Evolutionary conservation across 92 coral and sea anemone genomes (phyloP).

Genomic region (Siderastrea siderea): DNA sequence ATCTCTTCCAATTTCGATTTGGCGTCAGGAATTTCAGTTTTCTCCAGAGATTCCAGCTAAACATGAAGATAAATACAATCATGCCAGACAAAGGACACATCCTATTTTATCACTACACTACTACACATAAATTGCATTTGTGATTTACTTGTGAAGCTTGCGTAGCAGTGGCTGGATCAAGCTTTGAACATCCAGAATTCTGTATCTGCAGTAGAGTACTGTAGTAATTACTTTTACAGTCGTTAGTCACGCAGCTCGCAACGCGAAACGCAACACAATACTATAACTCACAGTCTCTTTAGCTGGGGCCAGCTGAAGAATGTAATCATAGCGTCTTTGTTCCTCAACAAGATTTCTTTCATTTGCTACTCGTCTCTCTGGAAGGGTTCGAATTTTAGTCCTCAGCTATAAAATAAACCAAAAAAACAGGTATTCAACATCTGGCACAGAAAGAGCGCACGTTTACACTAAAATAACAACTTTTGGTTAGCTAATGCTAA

Average conservation of each 20-base stretch:
- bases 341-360: slow-evolving; percentile 70
- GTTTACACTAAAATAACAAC: neutral
- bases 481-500: neutral
- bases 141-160: too few relatives aligned
- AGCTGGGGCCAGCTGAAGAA: slow-evolving; percentile 85
- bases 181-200: too few relatives aligned
- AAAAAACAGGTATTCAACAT: neutral
- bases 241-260: neutral
- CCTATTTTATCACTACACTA: too few relatives aligned
- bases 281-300: slow-evolving; percentile 80
- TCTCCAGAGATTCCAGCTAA: slow-evolving; percentile 83
- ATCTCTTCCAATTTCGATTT: slow-evolving; percentile 65
- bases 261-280: neutral
- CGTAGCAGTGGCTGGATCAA: too few relatives aligned
- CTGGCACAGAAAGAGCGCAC: too few relatives aligned
- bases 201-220: too few relatives aligned
- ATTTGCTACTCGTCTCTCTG: slow-evolving; percentile 72
- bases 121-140: too few relatives aligned
- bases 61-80: neutral
- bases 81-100: neutral
- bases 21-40: slow-evolving; percentile 75
- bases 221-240: neutral
- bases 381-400: slow-evolving; percentile 81
- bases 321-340: slow-evolving; percentile 72
- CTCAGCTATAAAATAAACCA: slow-evolving; percentile 65